These are phyloP conservation scores for Schrankia costaestrigalis DNA, from an alignment of 2,888 invertebrate species.

Conservation along the genomic window DNA sequence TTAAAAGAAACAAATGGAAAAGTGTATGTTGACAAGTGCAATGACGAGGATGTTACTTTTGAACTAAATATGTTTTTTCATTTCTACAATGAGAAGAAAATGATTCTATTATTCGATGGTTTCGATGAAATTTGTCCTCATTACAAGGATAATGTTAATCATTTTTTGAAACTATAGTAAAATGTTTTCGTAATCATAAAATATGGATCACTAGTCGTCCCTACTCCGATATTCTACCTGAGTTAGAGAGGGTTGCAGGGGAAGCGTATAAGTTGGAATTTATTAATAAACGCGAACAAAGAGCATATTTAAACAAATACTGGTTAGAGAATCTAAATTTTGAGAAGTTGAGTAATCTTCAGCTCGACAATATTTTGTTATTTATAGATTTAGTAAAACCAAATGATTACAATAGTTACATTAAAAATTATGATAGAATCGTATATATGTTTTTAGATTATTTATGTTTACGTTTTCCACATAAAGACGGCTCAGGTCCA, in stretches of 20 bases:
- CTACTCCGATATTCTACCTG: conserved; percentile 14
- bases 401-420: no score
- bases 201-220: conserved; percentile 25
- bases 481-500: no score
- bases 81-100: conserved; percentile 5
- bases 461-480: no score
- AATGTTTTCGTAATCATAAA: conserved; percentile 1
- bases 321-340: conserved; percentile 10
- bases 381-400: no score
- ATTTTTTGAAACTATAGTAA: conserved; percentile 1
- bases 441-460: no score
- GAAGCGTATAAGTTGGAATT: conserved; percentile 8
- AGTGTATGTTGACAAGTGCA: conserved; percentile 1
- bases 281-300: conserved; percentile 8
- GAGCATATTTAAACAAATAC: conserved; percentile 13
- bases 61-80: conserved; percentile 6
- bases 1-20: neutral
- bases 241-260: conserved; percentile 14
- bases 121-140: conserved; percentile 14
- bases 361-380: no score
- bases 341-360: no score
- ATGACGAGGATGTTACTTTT: conserved; percentile 1
- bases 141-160: conserved; percentile 3
- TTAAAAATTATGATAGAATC: no score
- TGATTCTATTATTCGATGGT: conserved; percentile 8